Percentiles rank a stretch among this genome's conserved stretches.
Evolutionary conservation across 2,797 vertebrate genomes (phyloP).

Genomic region (Pantherophis alleghaniensis): DNA sequence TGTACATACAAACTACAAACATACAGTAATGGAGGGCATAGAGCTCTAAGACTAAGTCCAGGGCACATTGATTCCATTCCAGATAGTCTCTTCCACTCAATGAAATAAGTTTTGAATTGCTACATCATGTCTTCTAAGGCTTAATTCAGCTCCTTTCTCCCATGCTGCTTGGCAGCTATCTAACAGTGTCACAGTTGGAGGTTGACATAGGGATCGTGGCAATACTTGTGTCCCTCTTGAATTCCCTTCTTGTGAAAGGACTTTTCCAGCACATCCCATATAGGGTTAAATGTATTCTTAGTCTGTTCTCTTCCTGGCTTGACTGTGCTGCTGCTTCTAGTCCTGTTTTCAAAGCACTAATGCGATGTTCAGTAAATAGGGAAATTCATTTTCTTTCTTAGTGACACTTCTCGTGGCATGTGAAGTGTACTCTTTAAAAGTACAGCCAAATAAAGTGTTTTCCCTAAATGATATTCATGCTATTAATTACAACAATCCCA

Average conservation of each 20-base stretch:
- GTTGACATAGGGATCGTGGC: background rate
- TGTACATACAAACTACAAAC: background rate
- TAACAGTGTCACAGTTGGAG: background rate
- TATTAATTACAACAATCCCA: slow-evolving; percentile 38
- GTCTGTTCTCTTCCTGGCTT: background rate
- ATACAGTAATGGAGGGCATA: background rate
- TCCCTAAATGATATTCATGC: slow-evolving; percentile 34
- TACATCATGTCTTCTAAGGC: background rate
- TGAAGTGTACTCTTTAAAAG: slow-evolving; percentile 45
- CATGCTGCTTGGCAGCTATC: background rate
- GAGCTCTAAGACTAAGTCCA: background rate
- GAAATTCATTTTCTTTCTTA: slow-evolving; percentile 42
- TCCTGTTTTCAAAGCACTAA: slow-evolving; percentile 12
- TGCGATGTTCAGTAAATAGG: background rate
- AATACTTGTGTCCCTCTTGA: background rate
- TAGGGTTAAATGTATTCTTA: background rate
- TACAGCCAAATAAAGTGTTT: slow-evolving; percentile 42
- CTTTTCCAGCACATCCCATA: background rate
- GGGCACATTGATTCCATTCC: background rate
- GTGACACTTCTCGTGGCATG: slow-evolving; percentile 33
- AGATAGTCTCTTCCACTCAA: background rate
- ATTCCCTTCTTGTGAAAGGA: background rate
- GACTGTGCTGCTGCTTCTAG: background rate
- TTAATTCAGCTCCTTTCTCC: background rate
- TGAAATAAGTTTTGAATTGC: background rate